Evolutionary conservation across 1,140 invertebrate species (phyloP).

Genomic region (Eulimnadia texana): DNA sequence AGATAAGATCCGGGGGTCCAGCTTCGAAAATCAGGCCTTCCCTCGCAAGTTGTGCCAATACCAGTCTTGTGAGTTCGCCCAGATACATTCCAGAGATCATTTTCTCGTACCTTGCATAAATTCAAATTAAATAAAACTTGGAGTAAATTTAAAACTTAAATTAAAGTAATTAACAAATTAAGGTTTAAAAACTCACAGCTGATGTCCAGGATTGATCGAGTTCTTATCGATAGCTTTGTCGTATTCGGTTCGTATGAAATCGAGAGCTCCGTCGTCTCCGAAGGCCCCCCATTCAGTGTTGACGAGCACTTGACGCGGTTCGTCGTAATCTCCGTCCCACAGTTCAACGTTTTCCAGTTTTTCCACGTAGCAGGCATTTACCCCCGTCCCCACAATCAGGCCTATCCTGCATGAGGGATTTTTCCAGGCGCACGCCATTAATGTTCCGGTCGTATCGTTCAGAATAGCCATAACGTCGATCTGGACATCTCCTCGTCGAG

Average conservation of each 20-base stretch:
- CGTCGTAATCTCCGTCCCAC: slow-evolving; percentile 46
- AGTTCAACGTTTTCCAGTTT: slow-evolving; percentile 54
- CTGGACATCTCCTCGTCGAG: slow-evolving; percentile 42
- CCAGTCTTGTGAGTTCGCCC: slow-evolving; percentile 52
- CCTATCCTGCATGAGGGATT: slow-evolving; percentile 75
- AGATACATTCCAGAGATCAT: slow-evolving; percentile 48
- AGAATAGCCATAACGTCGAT: slow-evolving; percentile 87
- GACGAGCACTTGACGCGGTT: slow-evolving; percentile 56
- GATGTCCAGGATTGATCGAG: slow-evolving; percentile 61
- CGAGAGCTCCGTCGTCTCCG: slow-evolving; percentile 72
- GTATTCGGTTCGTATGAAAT: slow-evolving; percentile 76
- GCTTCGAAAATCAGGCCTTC: slow-evolving; percentile 60
- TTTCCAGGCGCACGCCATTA: slow-evolving; percentile 95
- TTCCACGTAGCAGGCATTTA: slow-evolving; percentile 96
- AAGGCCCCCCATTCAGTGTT: slow-evolving; percentile 98
- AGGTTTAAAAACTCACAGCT: slow-evolving; percentile 47
- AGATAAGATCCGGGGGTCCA: slow-evolving; percentile 50
- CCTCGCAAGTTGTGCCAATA: slow-evolving; percentile 57
- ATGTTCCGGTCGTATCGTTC: slow-evolving; percentile 92
- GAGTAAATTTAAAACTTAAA: too few species aligned
- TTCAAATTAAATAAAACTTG: not conserved
- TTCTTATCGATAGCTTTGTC: slow-evolving; percentile 70
- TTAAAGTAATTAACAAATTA: not conserved
- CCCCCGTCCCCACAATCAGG: slow-evolving; percentile 87
- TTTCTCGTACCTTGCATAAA: slow-evolving; percentile 54